Base-by-base conservation (phyloP, 2,797 vertebrate genomes). In the Chelidonichthys spinosus region DNA sequence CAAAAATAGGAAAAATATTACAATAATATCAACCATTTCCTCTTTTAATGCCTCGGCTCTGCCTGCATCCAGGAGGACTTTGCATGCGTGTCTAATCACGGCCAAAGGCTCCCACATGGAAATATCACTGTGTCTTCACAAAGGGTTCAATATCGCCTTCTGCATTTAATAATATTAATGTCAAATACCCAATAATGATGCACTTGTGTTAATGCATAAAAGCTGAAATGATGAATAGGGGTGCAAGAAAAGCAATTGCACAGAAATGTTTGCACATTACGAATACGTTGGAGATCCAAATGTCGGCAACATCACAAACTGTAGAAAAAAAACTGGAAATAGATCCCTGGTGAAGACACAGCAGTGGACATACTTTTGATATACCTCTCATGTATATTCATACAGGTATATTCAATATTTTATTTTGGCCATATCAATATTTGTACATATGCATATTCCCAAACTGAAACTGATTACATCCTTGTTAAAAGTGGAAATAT, bases 1-100 rank as follows among this genome's bases (percentile, higher is more conserved):
- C 42, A 65, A 84, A 86, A 82, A 69, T 50, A 76, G 60, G 62
- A 73, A 71, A 25, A 66, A 65, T 72, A 76, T 82, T 68, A 84
- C 65, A 65, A 76, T 39, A 77, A 52, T 53, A 72, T 68, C 56
- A 63, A 61, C 14, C 13, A 5, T 73, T 79, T 82, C 33, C 47
- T 79, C 44, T 62, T 79, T 64, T 43, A 60, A 69, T 54, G 60
- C n/a, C 33, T 78, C 59, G 59, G 42, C 74, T 79, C 52, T 2
- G 61, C 69, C 55, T 63, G 47, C 44, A 69, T 60, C 62, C 47
- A 25, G 2, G 35, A 76, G 59, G 53, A 63, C 35, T 42, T 60
- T 9, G 0, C 37, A 54, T 62, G 53, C 10, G 25, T 37, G 13
- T 59, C 42, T 44, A 37, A 82, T 37, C 54, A 6, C 37, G 15